Evolutionary conservation across 2,888 invertebrate species (phyloP).

Genomic region (Calliphora vomitoria): DNA sequence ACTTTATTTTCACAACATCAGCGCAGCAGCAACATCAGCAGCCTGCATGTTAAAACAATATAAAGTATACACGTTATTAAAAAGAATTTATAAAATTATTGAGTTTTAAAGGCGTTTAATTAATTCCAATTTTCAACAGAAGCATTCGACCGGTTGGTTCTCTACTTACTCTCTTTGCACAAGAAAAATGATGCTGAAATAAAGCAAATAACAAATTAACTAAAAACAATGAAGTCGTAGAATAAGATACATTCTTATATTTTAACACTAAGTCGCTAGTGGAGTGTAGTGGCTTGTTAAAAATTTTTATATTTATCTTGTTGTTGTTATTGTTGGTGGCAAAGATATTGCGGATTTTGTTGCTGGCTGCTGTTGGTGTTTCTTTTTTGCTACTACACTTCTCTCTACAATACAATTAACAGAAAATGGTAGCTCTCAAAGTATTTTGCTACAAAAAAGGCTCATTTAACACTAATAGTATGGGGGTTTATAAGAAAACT

Average conservation of each 20-base stretch:
- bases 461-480: constrained; percentile 13
- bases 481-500: neutral
- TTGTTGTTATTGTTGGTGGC: constrained; percentile 25
- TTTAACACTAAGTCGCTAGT: constrained; percentile 18
- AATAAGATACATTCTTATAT: constrained; percentile 19
- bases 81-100: constrained; percentile 70
- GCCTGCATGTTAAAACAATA: constrained; percentile 41
- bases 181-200: constrained; percentile 25
- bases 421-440: constrained; percentile 64
- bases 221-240: neutral
- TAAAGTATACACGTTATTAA: constrained; percentile 43
- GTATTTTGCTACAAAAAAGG: constrained; percentile 26
- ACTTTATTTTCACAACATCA: constrained; percentile 55
- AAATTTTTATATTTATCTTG: constrained; percentile 23
- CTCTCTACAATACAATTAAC: constrained; percentile 46
- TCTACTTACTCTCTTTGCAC: neutral
- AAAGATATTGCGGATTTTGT: constrained; percentile 37
- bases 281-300: constrained; percentile 23
- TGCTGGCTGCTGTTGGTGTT: constrained; percentile 41
- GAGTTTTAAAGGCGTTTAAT: constrained; percentile 76
- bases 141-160: constrained; percentile 59
- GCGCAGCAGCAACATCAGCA: constrained; percentile 10
- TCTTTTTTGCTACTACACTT: constrained; percentile 34
- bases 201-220: neutral
- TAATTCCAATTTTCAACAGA: constrained; percentile 75